These are phyloP conservation scores for Oceanodroma tethys DNA, from an alignment of 2,113 vertebrate species.

Conservation along the genomic window DNA sequence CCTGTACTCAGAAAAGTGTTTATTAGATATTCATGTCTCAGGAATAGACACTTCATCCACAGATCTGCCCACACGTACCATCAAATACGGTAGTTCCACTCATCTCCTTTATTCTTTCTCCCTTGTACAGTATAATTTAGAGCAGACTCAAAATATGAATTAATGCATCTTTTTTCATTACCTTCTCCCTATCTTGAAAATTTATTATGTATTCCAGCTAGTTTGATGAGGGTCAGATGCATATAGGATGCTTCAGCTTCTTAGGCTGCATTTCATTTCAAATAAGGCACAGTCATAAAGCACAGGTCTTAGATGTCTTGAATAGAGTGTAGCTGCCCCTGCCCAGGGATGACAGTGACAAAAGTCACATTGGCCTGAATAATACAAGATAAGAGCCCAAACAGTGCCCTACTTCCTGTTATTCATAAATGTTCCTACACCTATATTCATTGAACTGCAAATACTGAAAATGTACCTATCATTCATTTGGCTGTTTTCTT, in stretches of 20 bases:
- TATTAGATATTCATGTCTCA: slow-evolving; percentile 20
- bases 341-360: background rate
- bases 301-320: background rate
- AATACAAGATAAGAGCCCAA: background rate
- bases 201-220: background rate
- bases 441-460: background rate
- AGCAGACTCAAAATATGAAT: background rate
- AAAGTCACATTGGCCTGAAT: background rate
- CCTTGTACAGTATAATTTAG: background rate
- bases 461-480: background rate
- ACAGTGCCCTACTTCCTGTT: background rate
- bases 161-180: slow-evolving; percentile 15
- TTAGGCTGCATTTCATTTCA: background rate
- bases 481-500: background rate
- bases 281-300: background rate
- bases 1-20: background rate
- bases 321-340: background rate
- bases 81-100: background rate
- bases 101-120: background rate
- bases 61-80: background rate
- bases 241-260: background rate
- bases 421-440: background rate
- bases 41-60: background rate
- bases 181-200: background rate
- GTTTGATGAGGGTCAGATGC: background rate